These are phyloP conservation scores for Lathronympha strigana DNA, from an alignment of 2,888 invertebrate genomes.

Conservation along the genomic window DNA sequence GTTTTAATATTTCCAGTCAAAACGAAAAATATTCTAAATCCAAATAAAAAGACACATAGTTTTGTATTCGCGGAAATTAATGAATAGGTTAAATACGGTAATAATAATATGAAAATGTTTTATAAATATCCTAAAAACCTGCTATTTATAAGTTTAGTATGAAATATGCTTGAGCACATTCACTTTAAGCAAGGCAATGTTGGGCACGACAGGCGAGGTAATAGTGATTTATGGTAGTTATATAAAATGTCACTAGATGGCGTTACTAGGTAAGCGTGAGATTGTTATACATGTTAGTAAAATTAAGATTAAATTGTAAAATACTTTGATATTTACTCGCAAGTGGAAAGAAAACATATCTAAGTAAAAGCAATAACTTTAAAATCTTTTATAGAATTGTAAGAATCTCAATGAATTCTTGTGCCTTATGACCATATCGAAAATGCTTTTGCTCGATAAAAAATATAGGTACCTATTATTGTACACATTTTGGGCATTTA, in stretches of 20 bases:
- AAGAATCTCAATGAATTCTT: not conserved
- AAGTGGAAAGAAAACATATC: slow-evolving; percentile 18
- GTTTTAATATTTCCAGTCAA: no score
- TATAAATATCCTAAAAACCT: no score
- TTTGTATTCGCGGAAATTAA: no score
- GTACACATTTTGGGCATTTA: slow-evolving; percentile 7
- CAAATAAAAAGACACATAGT: no score
- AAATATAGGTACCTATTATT: not conserved
- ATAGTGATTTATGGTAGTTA: no score
- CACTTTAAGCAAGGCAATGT: no score
- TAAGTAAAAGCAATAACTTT: slow-evolving; percentile 13
- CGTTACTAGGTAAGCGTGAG: not conserved
- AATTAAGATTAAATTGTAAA: not conserved
- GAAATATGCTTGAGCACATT: no score
- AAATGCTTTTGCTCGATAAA: slow-evolving; percentile 19
- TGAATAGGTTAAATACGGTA: no score
- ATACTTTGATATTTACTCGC: not conserved
- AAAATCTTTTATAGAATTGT: not conserved
- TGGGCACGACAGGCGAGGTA: no score
- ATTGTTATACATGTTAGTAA: not conserved
- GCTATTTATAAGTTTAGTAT: no score
- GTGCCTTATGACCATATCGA: slow-evolving; percentile 18
- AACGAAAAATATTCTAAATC: no score
- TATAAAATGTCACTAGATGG: slow-evolving; percentile 10
- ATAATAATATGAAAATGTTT: no score